These are phyloP conservation scores for Antechinus stuartii DNA, from an alignment of 2,113 vertebrate genomes.

Conservation along the genomic window DNA sequence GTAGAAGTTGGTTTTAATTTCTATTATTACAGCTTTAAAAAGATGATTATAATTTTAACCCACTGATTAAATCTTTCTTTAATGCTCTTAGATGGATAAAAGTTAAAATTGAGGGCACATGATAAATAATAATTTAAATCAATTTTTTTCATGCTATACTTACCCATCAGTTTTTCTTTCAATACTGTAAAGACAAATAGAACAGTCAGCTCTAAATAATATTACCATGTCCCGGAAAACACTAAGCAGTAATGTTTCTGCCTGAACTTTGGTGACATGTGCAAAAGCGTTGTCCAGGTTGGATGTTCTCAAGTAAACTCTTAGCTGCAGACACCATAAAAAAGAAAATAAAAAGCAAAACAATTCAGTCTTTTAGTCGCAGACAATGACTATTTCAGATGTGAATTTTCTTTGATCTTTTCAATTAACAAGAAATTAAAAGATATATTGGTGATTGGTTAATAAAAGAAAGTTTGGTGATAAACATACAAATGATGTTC, in stretches of 20 bases:
- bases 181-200: constrained; percentile 97
- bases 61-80: constrained; percentile 52
- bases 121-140: constrained; percentile 10
- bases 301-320: constrained; percentile 94
- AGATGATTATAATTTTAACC: not conserved
- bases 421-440: not conserved
- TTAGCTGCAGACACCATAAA: constrained; percentile 85
- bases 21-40: not conserved
- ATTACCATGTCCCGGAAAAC: constrained; percentile 96
- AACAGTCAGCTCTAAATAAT: constrained; percentile 96
- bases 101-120: constrained; percentile 7
- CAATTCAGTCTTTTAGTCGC: not conserved
- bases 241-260: constrained; percentile 94
- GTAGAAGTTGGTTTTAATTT: not conserved
- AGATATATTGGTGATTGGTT: not conserved
- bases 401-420: not conserved
- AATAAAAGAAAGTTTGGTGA: not conserved
- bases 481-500: not conserved
- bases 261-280: constrained; percentile 93
- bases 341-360: constrained; percentile 24
- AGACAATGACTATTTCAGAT: not conserved
- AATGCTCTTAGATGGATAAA: constrained; percentile 34
- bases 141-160: constrained; percentile 61
- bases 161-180: constrained; percentile 92
- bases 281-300: constrained; percentile 98